Evolutionary conservation across 2,113 vertebrate species (phyloP), one percentile per base, ranked within the genome.

Genomic region (Callorhinus ursinus): DNA sequence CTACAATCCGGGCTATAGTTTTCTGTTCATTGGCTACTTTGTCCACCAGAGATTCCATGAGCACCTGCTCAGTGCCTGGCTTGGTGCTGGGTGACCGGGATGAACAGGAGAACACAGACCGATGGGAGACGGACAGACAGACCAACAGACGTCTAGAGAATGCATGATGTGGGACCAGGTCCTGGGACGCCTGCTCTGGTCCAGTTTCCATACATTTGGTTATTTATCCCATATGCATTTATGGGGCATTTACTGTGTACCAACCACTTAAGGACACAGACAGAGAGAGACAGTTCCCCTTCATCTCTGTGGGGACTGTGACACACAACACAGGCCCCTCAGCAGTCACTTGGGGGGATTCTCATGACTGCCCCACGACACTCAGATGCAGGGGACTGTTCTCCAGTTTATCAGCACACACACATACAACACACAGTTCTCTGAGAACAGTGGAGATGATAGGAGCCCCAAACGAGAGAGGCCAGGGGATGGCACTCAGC

Each of bases 291-390:
- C 39, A 8, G 46, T 33, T 28, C 26, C 26, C 42, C 26, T 67
- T 63, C 36, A 1, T 15, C 1, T 8, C 84, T 15, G 3, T 0
- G 16, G 36, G 46, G 55, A 49, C 7, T 0, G 4, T 12, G 63
- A 87, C 22, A 1, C 5, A 13, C 15, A n/a, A 0, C 31, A 65
- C 53, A 6, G 21, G 74, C 9, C 15, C n/a, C 57, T 1, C 19
- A 2, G 82, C 5, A 36, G 59, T 65, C 63, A 42, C 0, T 0
- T 12, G n/a, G 22, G 71, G 59, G 36, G 8, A 36, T 1, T 51
- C 61, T 49, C 63, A 42, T 18, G 42, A 74, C 15, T 1, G 28
- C 36, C n/a, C 6, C 28, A 55, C 6, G 28, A 69, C 33, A 19
- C 36, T 33, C 2, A 13, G 57, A 55, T 4, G 14, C 63, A 24